These are phyloP conservation scores for Machimus atricapillus DNA, from an alignment of 2,888 invertebrate genomes.

Conservation along the genomic window DNA sequence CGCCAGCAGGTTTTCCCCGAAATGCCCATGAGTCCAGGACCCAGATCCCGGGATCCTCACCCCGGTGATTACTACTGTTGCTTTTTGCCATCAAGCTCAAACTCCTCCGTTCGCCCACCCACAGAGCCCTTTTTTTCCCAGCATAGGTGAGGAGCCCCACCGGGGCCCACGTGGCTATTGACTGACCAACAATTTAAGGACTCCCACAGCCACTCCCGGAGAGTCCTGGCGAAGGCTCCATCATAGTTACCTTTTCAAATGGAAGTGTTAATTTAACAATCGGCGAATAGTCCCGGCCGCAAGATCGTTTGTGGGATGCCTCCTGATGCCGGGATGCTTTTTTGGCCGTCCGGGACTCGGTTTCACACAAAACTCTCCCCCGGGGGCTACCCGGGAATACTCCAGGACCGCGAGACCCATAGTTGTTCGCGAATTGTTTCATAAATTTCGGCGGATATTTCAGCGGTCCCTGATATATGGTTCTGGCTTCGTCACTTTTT, in stretches of 20 bases:
- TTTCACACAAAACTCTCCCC: background rate
- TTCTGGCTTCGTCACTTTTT: slow-evolving; percentile 13
- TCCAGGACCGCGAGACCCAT: background rate
- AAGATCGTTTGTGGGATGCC: slow-evolving; percentile 11
- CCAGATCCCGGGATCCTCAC: background rate
- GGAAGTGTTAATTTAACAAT: slow-evolving; percentile 39
- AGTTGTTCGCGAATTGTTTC: slow-evolving; percentile 44
- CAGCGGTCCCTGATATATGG: slow-evolving; percentile 42
- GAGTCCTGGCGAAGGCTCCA: background rate
- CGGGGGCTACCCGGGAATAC: background rate
- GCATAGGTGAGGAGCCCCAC: background rate
- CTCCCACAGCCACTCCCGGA: background rate
- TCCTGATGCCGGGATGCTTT: background rate
- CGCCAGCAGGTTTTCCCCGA: background rate
- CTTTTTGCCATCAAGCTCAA: background rate
- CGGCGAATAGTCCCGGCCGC: background rate
- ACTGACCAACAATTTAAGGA: slow-evolving; percentile 36
- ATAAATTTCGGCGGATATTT: slow-evolving; percentile 47
- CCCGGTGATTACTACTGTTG: slow-evolving; percentile 13
- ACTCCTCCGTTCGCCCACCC: background rate
- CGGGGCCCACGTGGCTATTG: background rate
- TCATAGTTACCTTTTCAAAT: slow-evolving; percentile 21
- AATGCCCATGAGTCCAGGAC: background rate
- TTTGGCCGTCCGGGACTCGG: background rate
- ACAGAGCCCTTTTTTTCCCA: background rate